A percentile compares a stretch with the other conserved stretches of the same genome.
Conservation (phyloP, 2,797 vertebrate species). For the Esox masquinongy region DNA sequence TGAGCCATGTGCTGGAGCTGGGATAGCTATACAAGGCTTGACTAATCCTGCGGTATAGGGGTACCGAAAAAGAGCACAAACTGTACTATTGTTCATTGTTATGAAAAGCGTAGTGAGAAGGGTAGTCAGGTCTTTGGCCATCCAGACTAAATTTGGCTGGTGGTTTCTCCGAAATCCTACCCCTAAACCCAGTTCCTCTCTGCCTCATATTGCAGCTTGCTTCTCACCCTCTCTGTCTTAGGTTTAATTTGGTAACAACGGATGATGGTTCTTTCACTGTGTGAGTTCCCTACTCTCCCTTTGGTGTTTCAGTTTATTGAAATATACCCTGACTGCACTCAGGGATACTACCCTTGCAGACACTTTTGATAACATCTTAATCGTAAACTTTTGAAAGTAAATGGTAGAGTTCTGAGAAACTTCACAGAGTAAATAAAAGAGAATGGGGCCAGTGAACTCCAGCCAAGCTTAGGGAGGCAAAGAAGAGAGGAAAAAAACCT, state of each 20-base stretch:
- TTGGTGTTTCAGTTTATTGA: slow-evolving; percentile 22
- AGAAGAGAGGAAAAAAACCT: slow-evolving; percentile 29
- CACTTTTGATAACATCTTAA: slow-evolving; percentile 45
- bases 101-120: not conserved
- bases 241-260: not conserved
- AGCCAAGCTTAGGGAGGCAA: slow-evolving; percentile 21
- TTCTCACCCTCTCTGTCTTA: not conserved
- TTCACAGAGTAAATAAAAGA: slow-evolving; percentile 33
- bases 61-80: slow-evolving; percentile 4
- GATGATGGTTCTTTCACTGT: slow-evolving; percentile 27
- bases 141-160: not conserved
- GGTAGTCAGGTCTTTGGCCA: not conserved
- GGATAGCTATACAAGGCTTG: slow-evolving; percentile 26
- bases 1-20: slow-evolving; percentile 7
- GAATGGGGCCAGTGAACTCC: slow-evolving; percentile 32
- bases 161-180: not conserved
- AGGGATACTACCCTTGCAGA: slow-evolving; percentile 27
- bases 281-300: slow-evolving; percentile 15
- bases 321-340: slow-evolving; percentile 25
- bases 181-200: not conserved
- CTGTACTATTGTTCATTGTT: slow-evolving; percentile 2
- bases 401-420: slow-evolving; percentile 32
- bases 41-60: slow-evolving; percentile 30
- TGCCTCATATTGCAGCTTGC: not conserved
- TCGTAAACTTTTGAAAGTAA: slow-evolving; percentile 44